These are phyloP conservation scores for Blastobasis adustella DNA, from an alignment of 2,888 invertebrate genomes.

Conservation along the genomic window DNA sequence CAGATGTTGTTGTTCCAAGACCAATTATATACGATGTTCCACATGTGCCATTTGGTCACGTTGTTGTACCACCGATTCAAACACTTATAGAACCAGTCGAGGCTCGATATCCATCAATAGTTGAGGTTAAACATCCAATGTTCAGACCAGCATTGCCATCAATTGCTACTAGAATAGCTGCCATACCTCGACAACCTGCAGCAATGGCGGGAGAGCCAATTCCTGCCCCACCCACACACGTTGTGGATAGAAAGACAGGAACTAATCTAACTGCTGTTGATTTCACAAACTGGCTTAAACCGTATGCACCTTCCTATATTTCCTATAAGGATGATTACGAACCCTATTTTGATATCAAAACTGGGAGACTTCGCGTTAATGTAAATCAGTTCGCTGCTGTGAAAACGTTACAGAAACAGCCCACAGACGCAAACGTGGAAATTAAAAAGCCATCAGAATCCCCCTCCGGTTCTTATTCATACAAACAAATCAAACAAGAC, in stretches of 20 bases:
- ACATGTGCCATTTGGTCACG: neutral
- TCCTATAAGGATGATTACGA: no score
- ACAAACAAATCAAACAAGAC: constrained; percentile 13
- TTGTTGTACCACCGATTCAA: constrained; percentile 1
- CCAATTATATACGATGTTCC: neutral
- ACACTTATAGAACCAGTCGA: constrained; percentile 1
- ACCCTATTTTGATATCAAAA: no score
- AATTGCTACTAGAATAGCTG: no score
- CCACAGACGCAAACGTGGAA: no score
- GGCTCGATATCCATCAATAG: constrained; percentile 1
- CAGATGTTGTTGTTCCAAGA: neutral
- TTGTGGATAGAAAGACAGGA: constrained; percentile 7
- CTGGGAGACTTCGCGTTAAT: no score
- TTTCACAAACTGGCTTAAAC: no score
- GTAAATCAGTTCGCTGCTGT: no score
- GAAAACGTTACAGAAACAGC: no score
- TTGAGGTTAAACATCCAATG: neutral
- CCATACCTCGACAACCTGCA: no score
- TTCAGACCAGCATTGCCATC: neutral
- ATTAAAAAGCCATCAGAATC: neutral
- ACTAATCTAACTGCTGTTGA: no score
- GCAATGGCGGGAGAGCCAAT: neutral
- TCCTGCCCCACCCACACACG: constrained; percentile 10
- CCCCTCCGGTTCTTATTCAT: constrained; percentile 9
- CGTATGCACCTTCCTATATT: no score